Base-by-base conservation (phyloP, 2,113 vertebrate species). In the Lutjanus erythropterus region DNA sequence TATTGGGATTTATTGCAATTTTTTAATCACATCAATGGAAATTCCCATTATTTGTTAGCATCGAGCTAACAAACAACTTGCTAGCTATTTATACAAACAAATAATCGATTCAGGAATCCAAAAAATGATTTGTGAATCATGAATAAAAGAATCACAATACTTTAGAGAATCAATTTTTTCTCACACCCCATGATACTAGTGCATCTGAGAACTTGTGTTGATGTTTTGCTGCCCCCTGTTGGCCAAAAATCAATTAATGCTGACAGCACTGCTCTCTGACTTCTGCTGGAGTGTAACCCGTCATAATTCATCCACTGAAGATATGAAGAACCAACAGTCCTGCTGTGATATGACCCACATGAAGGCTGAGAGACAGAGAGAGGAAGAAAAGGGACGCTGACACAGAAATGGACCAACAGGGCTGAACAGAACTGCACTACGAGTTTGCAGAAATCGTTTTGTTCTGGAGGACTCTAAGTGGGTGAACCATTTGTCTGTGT, bases 341-440 rank as follows among this genome's bases (percentile, higher is more conserved):
- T 33, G 77, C 60, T 72, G 70, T 70, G 70, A 80, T 37, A 8
- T 50, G 39, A 39, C 52, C 73, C 31, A 29, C 46, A 49, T 61
- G 67, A 29, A 31, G 41, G 8, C 47, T 33, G 41, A 59, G 10
- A 33, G 41, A 65, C 2, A 59, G 47, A 49, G 23, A 15, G 46
- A 69, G 42, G 58, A 29, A 60, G 33, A 65, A 53, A 25, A 37
- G 41, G 1, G 0, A 12, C 55, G 31, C 0, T 21, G 46, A 33
- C 27, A 53, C 23, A 4, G 39, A 78, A 39, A 69, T 31, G 64
- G 15, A 88, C 56, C 21, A 1, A 35, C 6, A 9, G 6, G 9
- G 35, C 35, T 2, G 35, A 37, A 4, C 4, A 5, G 14, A 72
- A 59, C 19, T 61, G 23, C 42, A 81, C 69, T 73, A 84, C 6